Evolutionary conservation across 1,140 invertebrate species (phyloP).

Genomic region (Ceratosolen solmsi): DNA sequence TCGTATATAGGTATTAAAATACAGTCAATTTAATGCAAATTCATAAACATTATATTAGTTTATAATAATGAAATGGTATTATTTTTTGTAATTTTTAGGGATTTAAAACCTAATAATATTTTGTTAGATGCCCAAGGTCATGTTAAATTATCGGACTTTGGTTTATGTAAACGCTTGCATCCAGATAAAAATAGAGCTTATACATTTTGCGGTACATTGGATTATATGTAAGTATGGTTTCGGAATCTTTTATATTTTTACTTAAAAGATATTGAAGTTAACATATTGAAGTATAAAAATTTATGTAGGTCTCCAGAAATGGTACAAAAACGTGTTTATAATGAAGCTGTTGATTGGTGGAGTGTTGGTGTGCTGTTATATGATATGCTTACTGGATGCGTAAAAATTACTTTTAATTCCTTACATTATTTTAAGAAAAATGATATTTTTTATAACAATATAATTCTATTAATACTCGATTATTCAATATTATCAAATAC

Average conservation of each 20-base stretch:
- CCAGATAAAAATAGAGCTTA: conserved; percentile 95
- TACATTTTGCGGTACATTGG: conserved; percentile 99
- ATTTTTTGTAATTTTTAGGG: conserved; percentile 75
- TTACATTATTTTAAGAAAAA: neutral
- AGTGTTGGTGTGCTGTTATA: conserved; percentile 97
- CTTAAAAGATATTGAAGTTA: neutral
- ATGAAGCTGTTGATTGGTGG: conserved; percentile 99
- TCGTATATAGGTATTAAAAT: conserved; percentile 85
- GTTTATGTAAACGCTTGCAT: conserved; percentile 98
- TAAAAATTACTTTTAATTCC: conserved; percentile 3
- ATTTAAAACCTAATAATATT: conserved; percentile 99
- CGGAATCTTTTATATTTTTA: neutral
- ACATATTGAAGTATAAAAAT: conserved; percentile 9
- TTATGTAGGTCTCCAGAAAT: conserved; percentile 65
- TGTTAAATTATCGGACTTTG: conserved; percentile 99
- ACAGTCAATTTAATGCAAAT: neutral
- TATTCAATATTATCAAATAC: neutral
- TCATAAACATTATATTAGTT: neutral
- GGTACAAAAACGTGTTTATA: conserved; percentile 93
- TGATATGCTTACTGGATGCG: conserved; percentile 97
- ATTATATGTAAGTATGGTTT: conserved; percentile 90
- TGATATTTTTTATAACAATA: neutral
- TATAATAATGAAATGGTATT: neutral
- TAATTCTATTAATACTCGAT: neutral
- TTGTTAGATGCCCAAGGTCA: conserved; percentile 94